phyloP scores from a whole-genome alignment of 2,113 vertebrate species.

The Panthera leo region DNA sequence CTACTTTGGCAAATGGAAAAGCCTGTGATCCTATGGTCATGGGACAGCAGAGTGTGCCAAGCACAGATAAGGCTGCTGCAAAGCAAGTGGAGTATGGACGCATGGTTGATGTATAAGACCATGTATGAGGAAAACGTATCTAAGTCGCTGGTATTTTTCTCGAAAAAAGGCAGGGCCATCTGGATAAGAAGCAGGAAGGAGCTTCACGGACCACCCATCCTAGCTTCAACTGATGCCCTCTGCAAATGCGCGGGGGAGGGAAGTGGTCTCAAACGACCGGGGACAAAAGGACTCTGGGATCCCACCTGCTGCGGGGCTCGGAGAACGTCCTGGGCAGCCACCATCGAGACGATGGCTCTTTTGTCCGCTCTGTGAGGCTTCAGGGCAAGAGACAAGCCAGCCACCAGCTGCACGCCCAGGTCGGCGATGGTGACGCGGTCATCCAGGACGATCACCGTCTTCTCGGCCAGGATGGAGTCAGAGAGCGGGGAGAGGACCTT shows the following conservation, averaged over 20 bases:
- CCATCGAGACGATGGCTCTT: slow-evolving; percentile 89
- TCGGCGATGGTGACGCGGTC: slow-evolving; percentile 95
- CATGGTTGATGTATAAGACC: rapidly evolving
- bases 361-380: slow-evolving; percentile 87
- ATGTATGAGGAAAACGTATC: rapidly evolving
- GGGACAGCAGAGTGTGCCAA: too few relatives aligned
- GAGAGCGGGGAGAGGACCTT: slow-evolving; percentile 97
- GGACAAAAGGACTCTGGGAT: rapidly evolving
- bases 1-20: neutral
- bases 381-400: slow-evolving; percentile 90
- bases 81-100: neutral
- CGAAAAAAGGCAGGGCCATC: neutral
- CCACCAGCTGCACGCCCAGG: slow-evolving; percentile 93
- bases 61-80: neutral
- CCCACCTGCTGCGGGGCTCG: slow-evolving; percentile 91
- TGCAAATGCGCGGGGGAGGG: rapidly evolving
- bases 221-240: rapidly evolving
- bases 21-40: neutral
- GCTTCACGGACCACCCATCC: neutral
- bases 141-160: neutral
- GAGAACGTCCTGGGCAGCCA: slow-evolving; percentile 91
- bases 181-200: neutral
- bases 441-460: slow-evolving; percentile 94
- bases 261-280: rapidly evolving
- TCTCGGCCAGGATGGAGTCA: slow-evolving; percentile 97